phyloP scores from a whole-genome alignment of 1,140 invertebrate species.

The Drosophila pruinosa region DNA sequence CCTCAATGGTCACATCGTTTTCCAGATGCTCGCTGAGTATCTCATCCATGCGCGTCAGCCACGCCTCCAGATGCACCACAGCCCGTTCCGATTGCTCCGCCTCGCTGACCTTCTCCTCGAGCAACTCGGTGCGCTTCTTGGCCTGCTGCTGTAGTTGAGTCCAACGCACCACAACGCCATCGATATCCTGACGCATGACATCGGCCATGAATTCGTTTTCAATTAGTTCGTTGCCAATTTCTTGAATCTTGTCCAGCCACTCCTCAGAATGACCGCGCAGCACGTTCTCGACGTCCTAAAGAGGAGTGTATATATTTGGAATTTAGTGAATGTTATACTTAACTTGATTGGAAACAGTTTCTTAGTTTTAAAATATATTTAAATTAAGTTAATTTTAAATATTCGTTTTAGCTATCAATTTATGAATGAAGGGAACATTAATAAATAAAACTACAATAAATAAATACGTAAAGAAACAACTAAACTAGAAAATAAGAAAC shows the following conservation, averaged over 20 bases:
- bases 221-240: conserved; percentile 89
- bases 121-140: conserved; percentile 87
- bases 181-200: conserved; percentile 88
- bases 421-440: too few relatives aligned
- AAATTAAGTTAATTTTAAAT: too few relatives aligned
- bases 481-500: too few relatives aligned
- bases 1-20: conserved; percentile 91
- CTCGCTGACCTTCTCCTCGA: conserved; percentile 90
- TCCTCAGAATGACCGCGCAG: conserved; percentile 90
- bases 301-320: neutral
- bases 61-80: conserved; percentile 90
- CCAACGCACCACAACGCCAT: conserved; percentile 87
- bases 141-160: conserved; percentile 88
- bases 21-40: conserved; percentile 89
- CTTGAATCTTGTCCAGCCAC: conserved; percentile 89
- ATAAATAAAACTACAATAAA: too few relatives aligned
- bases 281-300: conserved; percentile 87
- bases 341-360: too few relatives aligned
- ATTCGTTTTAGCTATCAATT: too few relatives aligned
- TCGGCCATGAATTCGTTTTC: conserved; percentile 90
- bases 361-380: too few relatives aligned
- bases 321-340: too few relatives aligned
- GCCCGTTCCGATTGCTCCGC: conserved; percentile 91
- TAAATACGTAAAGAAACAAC: too few relatives aligned
- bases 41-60: conserved; percentile 88